phyloP scores from a whole-genome alignment of 1,140 invertebrate species.

The Geopemphigus sp. region DNA sequence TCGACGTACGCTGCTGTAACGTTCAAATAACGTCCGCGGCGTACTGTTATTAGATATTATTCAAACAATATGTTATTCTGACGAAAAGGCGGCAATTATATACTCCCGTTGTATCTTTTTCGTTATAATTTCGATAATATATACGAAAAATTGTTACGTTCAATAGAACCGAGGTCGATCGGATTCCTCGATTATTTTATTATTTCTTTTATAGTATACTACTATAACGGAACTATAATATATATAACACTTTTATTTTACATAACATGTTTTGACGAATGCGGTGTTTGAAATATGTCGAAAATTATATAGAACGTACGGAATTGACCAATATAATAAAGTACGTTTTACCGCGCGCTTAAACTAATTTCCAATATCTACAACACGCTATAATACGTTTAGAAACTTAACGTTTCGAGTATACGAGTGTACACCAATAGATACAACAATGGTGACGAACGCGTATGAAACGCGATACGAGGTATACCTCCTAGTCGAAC shows the following conservation, averaged over 20 bases:
- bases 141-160: background rate
- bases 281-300: background rate
- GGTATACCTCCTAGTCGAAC: too few relatives aligned
- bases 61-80: background rate
- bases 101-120: slow-evolving; percentile 3
- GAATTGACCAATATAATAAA: background rate
- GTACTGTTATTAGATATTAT: background rate
- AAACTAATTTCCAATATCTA: too few relatives aligned
- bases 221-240: too few relatives aligned
- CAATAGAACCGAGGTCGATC: slow-evolving; percentile 1
- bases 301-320: background rate
- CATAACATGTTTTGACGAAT: background rate
- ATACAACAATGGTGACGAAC: too few relatives aligned
- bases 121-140: slow-evolving; percentile 25
- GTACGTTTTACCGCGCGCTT: background rate
- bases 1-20: background rate
- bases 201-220: background rate
- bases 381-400: too few relatives aligned
- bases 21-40: background rate
- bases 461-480: too few relatives aligned
- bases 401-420: too few relatives aligned
- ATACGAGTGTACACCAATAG: too few relatives aligned
- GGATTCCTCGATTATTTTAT: background rate
- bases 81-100: slow-evolving; percentile 20
- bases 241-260: too few relatives aligned